A percentile compares a stretch with the other conserved stretches of the same genome.
Evolutionary conservation across 2,888 invertebrate species (phyloP).

Genomic region (Dryocosmus kuriphilus): DNA sequence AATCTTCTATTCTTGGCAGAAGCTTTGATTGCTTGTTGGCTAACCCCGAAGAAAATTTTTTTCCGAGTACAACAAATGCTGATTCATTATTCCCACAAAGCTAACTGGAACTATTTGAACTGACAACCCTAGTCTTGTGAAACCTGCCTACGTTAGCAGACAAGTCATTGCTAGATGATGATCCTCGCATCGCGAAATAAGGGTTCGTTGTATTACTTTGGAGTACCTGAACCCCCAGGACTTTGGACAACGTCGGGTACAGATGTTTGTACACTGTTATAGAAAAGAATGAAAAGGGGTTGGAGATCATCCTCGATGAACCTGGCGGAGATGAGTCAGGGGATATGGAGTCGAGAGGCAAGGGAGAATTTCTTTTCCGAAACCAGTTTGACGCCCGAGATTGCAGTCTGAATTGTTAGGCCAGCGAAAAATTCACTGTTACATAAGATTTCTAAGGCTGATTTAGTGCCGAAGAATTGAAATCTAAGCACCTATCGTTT

Average conservation of each 20-base stretch:
- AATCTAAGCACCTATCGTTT: background rate
- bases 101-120: conserved; percentile 33
- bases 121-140: conserved; percentile 26
- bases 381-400: conserved; percentile 51
- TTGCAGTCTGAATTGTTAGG: conserved; percentile 16
- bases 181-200: conserved; percentile 17
- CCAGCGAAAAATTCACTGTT: conserved; percentile 51
- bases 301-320: conserved; percentile 31
- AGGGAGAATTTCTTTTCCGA: conserved; percentile 50
- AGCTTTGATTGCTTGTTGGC: background rate
- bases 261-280: conserved; percentile 57
- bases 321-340: conserved; percentile 49
- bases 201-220: conserved; percentile 24
- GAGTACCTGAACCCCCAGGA: conserved; percentile 22
- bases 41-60: background rate
- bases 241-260: conserved; percentile 46
- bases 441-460: conserved; percentile 47
- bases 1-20: too few relatives aligned
- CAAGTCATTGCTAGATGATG: conserved; percentile 17
- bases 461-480: conserved; percentile 48
- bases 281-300: conserved; percentile 48
- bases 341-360: conserved; percentile 54
- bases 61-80: background rate
- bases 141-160: conserved; percentile 9
- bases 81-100: conserved; percentile 18